Evolutionary conservation across 1,140 invertebrate species (phyloP).

Genomic region (Aricia agestis): DNA sequence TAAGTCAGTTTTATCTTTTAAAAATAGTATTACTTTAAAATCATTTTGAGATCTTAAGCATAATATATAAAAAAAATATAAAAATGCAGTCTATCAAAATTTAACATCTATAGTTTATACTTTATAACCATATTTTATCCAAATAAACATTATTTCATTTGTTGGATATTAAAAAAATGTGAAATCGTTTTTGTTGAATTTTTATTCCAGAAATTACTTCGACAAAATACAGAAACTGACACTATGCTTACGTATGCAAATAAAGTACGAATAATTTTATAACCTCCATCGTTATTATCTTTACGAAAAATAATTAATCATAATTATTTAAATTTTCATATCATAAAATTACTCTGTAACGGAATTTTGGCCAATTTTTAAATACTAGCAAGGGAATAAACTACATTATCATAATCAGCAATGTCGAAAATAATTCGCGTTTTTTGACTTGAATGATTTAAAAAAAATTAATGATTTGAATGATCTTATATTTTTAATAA

Average conservation of each 20-base stretch:
- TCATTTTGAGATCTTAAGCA: no score
- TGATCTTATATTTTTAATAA: no score
- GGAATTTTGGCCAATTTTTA: background rate
- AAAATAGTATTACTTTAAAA: no score
- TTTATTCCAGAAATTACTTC: background rate
- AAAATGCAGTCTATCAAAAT: no score
- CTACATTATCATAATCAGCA: background rate
- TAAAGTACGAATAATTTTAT: background rate
- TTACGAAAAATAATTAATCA: slow-evolving; percentile 1
- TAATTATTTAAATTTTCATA: background rate
- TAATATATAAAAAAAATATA: no score
- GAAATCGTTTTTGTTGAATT: no score
- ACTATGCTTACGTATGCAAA: background rate
- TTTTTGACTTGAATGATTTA: background rate
- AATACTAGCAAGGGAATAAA: background rate
- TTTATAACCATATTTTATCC: no score
- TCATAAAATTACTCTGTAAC: background rate
- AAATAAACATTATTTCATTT: no score
- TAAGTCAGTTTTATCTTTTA: no score
- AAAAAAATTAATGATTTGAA: no score
- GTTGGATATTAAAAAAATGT: no score
- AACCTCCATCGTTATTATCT: background rate
- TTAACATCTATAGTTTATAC: no score
- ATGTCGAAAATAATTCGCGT: background rate
- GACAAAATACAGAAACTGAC: background rate